Base-by-base conservation (phyloP, 2,888 invertebrate genomes). In the Lypha dubia region DNA sequence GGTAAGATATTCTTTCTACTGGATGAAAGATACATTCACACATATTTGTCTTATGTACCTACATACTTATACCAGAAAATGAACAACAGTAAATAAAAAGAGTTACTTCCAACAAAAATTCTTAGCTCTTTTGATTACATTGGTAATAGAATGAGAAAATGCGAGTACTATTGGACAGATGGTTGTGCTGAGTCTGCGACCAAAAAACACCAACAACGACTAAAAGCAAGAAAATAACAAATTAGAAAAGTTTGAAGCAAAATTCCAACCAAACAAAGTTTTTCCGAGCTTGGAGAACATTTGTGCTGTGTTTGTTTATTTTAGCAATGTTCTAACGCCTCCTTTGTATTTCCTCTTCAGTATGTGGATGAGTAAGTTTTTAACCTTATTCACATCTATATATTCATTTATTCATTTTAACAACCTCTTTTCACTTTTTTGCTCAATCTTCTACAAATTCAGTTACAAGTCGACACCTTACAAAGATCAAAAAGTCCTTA, bases 161-260 rank as follows among this genome's bases (percentile, higher is more conserved):
- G 24, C 5, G 22, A 6, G 20, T 53, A 53, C 24, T 53, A 22
- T 53, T 53, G 53, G 53, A 13, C 24, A 24, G 24, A 24, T 53
- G 53, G 24, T 24, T 24, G 24, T 15, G 13, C 15, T 24, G 15
- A 24, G 20, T 13, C 3, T 24, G 15, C 53, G 53, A 53, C 5
- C 2, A 53, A 24, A 1, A 53, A 53, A 41, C 13, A 41, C 8
- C 49, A 46, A 4, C 8, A 4, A n/a, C 17, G 41, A 58, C 41
- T 22, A 51, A 17, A 24, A 35, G 63, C 28, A 79, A 73, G 22
- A 76, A 60, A 89, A 89, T 88, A 89, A 89, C 89, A 90, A 90
- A 90, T 90, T 90, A 90, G 88, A 90, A 90, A 90, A 90, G 89
- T 90, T 90, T 88, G 88, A 88, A 89, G 88, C 89, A 89, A 89